phyloP scores from a whole-genome alignment of 2,113 vertebrate species.

The Tautogolabrus adspersus region DNA sequence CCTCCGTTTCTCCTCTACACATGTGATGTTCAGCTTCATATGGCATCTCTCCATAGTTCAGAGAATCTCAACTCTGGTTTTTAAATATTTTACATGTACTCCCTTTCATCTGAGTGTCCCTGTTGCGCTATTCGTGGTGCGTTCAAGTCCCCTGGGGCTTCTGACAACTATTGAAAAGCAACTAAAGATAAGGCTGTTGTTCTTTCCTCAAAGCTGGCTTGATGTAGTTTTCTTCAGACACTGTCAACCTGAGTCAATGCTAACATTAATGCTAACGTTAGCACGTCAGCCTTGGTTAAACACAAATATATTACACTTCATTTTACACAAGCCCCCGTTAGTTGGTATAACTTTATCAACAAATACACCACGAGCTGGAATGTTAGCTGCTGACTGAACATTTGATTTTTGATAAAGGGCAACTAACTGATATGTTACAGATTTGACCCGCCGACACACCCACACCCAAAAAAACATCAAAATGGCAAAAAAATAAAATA shows the following conservation, averaged over 20 bases:
- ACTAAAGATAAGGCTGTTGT: conserved; percentile 40
- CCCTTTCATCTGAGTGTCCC: conserved; percentile 18
- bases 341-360: conserved; percentile 21
- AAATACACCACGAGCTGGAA: conserved; percentile 48
- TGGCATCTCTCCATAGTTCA: conserved; percentile 64
- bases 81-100: conserved; percentile 41
- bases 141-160: conserved; percentile 2
- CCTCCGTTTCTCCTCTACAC: conserved; percentile 46
- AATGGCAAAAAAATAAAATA: conserved; percentile 11
- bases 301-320: conserved; percentile 59
- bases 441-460: conserved; percentile 25
- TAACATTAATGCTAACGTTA: conserved; percentile 15
- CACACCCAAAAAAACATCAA: conserved; percentile 31
- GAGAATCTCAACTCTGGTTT: conserved; percentile 33
- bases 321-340: conserved; percentile 41
- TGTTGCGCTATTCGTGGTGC: conserved; percentile 22
- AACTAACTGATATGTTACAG: conserved; percentile 56
- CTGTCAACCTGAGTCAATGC: conserved; percentile 41
- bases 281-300: conserved; percentile 34
- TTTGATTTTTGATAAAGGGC: conserved; percentile 23
- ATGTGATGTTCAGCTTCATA: conserved; percentile 64
- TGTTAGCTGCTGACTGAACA: conserved; percentile 49
- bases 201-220: conserved; percentile 4
- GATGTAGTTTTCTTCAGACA: conserved; percentile 27
- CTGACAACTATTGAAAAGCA: conserved; percentile 25